Conservation (phyloP, 2,888 invertebrate species). For the Pecten maximus region DNA sequence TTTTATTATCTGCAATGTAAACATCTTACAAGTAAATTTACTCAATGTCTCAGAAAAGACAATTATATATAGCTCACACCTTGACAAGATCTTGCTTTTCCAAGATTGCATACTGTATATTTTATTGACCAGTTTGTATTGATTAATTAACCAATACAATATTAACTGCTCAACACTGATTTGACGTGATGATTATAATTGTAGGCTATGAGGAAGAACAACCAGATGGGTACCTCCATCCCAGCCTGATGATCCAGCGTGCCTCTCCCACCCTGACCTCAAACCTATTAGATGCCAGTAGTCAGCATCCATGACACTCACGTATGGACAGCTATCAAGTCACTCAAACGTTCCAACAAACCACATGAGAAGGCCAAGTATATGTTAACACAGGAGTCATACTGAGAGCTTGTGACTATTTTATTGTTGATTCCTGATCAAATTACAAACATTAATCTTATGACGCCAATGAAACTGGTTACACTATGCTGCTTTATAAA, state of each 20-base stretch:
- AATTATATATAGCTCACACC: too few species aligned
- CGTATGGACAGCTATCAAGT: slow-evolving; percentile 80
- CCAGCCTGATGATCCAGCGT: slow-evolving; percentile 85
- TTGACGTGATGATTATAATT: too few species aligned
- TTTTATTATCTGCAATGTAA: too few species aligned
- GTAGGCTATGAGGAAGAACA: slow-evolving; percentile 83
- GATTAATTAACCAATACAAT: too few species aligned
- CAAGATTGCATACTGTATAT: too few species aligned
- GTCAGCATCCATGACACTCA: slow-evolving; percentile 80
- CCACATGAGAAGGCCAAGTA: slow-evolving; percentile 17
- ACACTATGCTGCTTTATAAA: too few species aligned
- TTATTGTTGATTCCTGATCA: neutral
- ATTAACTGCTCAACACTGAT: too few species aligned
- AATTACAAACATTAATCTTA: neutral
- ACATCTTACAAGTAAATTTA: too few species aligned
- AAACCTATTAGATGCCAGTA: slow-evolving; percentile 71
- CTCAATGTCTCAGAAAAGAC: too few species aligned
- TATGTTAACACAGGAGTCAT: slow-evolving; percentile 56
- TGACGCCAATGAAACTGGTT: too few species aligned
- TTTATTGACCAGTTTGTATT: too few species aligned
- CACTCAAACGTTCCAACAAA: slow-evolving; percentile 55
- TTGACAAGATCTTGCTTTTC: too few species aligned
- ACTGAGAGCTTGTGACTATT: slow-evolving; percentile 58
- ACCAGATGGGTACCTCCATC: slow-evolving; percentile 89
- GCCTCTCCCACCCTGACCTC: slow-evolving; percentile 46